These are phyloP conservation scores for Eugnorisma glareosa DNA, from an alignment of 2,888 invertebrate species.

Conservation along the genomic window DNA sequence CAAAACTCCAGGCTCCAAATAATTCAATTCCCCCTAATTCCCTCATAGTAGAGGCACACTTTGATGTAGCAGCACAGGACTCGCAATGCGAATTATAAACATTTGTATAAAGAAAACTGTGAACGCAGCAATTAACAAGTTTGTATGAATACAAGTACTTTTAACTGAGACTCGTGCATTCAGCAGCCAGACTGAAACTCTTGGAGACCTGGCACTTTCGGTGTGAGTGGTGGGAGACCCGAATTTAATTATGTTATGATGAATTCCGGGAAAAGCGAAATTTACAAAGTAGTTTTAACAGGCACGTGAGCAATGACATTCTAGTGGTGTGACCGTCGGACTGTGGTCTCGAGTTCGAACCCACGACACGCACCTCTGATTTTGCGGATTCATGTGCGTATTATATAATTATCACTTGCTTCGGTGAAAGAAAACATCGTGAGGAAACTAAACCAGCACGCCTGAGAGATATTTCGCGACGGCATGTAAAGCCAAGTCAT, in stretches of 20 bases:
- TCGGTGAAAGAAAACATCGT: too few relatives aligned
- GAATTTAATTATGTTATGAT: conserved; percentile 36
- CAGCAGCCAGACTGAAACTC: conserved; percentile 51
- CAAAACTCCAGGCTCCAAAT: neutral
- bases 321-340: too few relatives aligned
- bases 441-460: too few relatives aligned
- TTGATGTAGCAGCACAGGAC: conserved; percentile 79
- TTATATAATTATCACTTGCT: too few relatives aligned
- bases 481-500: too few relatives aligned
- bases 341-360: too few relatives aligned
- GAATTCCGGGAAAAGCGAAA: neutral
- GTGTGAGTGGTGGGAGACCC: conserved; percentile 4
- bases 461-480: too few relatives aligned
- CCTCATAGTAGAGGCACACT: conserved; percentile 68
- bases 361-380: too few relatives aligned
- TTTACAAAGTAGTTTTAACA: neutral
- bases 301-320: neutral
- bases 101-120: conserved; percentile 77
- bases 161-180: conserved; percentile 38
- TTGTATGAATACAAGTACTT: conserved; percentile 53
- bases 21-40: conserved; percentile 17
- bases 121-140: conserved; percentile 75
- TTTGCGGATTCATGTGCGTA: too few relatives aligned
- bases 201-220: conserved; percentile 13
- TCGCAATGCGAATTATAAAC: conserved; percentile 80